Conservation (phyloP, 2,888 invertebrate species). For the Zele albiditarsus region DNA sequence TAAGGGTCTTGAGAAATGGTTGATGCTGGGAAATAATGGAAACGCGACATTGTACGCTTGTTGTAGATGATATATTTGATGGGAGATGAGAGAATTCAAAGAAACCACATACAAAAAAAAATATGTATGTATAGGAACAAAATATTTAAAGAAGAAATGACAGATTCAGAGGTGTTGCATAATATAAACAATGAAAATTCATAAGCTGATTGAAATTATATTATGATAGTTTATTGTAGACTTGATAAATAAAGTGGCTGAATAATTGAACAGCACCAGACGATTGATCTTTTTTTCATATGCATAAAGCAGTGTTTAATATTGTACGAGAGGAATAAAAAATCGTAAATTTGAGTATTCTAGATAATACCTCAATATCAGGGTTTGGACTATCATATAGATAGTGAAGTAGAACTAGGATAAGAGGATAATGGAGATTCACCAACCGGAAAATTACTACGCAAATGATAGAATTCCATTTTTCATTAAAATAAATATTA, state of each 20-base stretch:
- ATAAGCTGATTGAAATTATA: background rate
- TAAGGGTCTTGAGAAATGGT: slow-evolving; percentile 43
- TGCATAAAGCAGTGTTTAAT: too few relatives aligned
- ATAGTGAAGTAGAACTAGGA: too few relatives aligned
- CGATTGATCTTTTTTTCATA: background rate
- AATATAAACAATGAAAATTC: background rate
- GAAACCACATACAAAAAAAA: background rate
- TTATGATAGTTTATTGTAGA: background rate
- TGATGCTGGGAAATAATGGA: slow-evolving; percentile 55
- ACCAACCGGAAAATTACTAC: too few relatives aligned
- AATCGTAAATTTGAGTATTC: too few relatives aligned
- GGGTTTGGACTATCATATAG: too few relatives aligned
- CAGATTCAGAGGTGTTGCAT: background rate
- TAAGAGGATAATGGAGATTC: too few relatives aligned
- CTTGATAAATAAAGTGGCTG: background rate
- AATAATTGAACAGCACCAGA: background rate
- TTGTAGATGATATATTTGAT: background rate
- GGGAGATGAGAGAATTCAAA: slow-evolving; percentile 2
- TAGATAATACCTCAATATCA: too few relatives aligned
- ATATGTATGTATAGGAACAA: background rate
- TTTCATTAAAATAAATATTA: too few relatives aligned
- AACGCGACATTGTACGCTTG: slow-evolving; percentile 40
- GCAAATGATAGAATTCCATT: too few relatives aligned
- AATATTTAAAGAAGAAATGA: background rate
- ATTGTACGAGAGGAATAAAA: too few relatives aligned